Conservation (phyloP, 2,113 vertebrate species). For the Lycaon pictus region DNA sequence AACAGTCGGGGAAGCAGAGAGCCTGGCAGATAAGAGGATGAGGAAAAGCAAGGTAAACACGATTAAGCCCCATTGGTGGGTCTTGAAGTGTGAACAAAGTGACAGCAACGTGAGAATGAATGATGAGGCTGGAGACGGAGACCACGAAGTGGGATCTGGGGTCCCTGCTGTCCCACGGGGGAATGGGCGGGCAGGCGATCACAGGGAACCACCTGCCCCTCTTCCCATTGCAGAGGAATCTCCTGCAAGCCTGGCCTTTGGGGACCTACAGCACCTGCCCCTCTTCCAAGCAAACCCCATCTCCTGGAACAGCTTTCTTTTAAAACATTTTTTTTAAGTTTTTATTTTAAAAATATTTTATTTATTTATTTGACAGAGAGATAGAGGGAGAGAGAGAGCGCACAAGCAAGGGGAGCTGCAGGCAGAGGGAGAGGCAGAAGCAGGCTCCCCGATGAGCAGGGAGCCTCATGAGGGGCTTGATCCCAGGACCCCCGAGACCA, state of each 20-base stretch:
- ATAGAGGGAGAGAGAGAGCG: too few species aligned
- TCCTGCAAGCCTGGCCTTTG: not conserved
- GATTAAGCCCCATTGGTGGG: not conserved
- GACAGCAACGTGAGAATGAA: not conserved
- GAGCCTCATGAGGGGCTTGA: too few species aligned
- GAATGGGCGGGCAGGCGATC: not conserved
- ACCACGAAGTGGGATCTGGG: rapidly evolving
- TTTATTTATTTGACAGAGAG: too few species aligned
- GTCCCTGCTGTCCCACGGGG: not conserved
- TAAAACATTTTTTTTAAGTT: too few species aligned
- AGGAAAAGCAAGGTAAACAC: not conserved
- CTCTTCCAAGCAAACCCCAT: rapidly evolving
- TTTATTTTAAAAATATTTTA: too few species aligned
- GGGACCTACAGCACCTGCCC: not conserved
- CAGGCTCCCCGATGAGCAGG: too few species aligned
- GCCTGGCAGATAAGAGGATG: not conserved
- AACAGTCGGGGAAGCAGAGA: not conserved
- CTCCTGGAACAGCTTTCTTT: not conserved
- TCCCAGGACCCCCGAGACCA: too few species aligned
- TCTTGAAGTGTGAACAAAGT: not conserved
- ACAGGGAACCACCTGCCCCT: rapidly evolving
- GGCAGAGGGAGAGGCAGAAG: too few species aligned
- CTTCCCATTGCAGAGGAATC: not conserved
- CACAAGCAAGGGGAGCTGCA: too few species aligned
- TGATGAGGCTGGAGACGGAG: not conserved